A percentile compares a stretch with the other conserved stretches of the same genome.
Evolutionary conservation across 2,113 vertebrate species (phyloP).

Genomic region (Pollachius pollachius): DNA sequence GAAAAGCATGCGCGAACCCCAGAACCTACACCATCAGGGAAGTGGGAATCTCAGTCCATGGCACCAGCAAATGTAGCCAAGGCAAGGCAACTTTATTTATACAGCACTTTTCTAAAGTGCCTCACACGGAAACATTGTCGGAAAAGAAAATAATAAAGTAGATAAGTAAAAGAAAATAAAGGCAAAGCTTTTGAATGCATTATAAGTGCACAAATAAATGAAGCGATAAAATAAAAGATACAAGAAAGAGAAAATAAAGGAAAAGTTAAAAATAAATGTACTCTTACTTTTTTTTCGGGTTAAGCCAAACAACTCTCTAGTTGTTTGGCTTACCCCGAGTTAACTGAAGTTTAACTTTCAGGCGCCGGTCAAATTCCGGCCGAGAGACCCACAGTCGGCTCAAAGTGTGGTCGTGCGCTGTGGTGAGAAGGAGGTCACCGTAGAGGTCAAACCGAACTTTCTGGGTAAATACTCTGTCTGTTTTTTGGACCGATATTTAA

Average conservation of each 20-base stretch:
- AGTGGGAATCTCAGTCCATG: slow-evolving; percentile 20
- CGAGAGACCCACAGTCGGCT: slow-evolving; percentile 22
- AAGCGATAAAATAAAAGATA: too few relatives aligned
- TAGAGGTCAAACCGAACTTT: slow-evolving; percentile 60
- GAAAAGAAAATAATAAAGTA: too few relatives aligned
- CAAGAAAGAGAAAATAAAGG: too few relatives aligned
- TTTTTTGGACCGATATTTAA: neutral
- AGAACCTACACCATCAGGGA: slow-evolving; percentile 20
- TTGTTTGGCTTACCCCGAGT: neutral
- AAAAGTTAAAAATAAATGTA: too few relatives aligned
- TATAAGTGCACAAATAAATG: too few relatives aligned
- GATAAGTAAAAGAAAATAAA: too few relatives aligned
- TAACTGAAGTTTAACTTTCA: slow-evolving; percentile 5
- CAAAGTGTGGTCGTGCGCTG: slow-evolving; percentile 48
- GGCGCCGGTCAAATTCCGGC: slow-evolving; percentile 31
- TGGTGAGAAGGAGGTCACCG: slow-evolving; percentile 34
- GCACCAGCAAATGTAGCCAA: too few relatives aligned
- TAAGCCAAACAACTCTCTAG: too few relatives aligned
- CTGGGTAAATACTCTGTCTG: slow-evolving; percentile 48
- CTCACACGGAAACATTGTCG: too few relatives aligned
- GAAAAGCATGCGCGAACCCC: slow-evolving; percentile 15
- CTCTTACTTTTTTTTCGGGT: neutral
- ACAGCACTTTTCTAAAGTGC: too few relatives aligned
- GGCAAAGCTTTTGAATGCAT: too few relatives aligned
- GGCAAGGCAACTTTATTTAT: too few relatives aligned